phyloP scores from a whole-genome alignment of 1,140 invertebrate species.

The Atta colombica region DNA sequence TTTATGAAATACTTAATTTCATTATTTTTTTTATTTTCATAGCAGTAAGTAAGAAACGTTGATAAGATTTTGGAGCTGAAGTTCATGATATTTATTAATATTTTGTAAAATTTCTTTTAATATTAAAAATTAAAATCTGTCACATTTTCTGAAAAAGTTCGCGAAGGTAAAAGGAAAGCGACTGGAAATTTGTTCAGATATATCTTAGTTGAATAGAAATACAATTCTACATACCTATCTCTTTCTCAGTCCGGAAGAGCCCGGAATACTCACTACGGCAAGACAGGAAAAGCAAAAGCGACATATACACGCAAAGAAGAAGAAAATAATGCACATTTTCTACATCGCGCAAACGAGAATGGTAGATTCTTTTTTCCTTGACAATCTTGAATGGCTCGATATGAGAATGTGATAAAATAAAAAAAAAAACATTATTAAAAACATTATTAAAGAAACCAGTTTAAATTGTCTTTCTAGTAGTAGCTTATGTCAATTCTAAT shows the following conservation, averaged over 20 bases:
- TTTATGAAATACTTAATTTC: no score
- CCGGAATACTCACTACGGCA: constrained; percentile 6
- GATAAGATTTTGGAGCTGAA: neutral
- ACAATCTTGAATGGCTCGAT: constrained; percentile 10
- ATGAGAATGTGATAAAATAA: constrained; percentile 1
- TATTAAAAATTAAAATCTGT: neutral
- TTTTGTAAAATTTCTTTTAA: neutral
- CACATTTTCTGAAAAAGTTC: neutral
- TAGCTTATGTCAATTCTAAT: neutral
- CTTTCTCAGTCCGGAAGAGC: neutral
- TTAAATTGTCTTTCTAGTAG: constrained; percentile 4
- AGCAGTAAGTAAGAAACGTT: no score
- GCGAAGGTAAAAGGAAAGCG: neutral
- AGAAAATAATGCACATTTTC: constrained; percentile 35
- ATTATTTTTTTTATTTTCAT: no score
- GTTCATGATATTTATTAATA: neutral
- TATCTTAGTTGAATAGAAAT: constrained; percentile 3
- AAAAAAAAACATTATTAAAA: neutral
- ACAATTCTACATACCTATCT: constrained; percentile 9
- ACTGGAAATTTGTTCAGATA: neutral
- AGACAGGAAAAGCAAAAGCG: constrained; percentile 4
- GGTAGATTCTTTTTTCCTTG: neutral
- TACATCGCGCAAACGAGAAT: neutral
- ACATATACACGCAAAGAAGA: neutral
- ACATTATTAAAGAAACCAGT: neutral